A percentile compares a stretch with the other conserved stretches of the same genome.
Evolutionary conservation across 64 coral and sea anemone species (phyloP).

Genomic region (Platygyra sinensis): DNA sequence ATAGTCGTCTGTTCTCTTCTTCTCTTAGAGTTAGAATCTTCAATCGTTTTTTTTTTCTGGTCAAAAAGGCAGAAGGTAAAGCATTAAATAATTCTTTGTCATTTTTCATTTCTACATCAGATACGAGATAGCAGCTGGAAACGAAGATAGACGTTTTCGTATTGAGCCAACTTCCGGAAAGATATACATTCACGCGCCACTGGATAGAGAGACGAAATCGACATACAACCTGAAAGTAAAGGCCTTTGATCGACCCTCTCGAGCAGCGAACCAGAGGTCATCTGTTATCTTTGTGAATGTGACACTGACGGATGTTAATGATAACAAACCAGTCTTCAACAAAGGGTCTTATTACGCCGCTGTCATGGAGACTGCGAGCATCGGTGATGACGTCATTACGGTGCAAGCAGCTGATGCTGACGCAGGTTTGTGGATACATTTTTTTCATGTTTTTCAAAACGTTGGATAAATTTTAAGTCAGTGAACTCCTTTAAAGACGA

Average conservation of each 20-base stretch:
- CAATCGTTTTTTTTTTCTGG: too few relatives aligned
- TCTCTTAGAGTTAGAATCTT: too few relatives aligned
- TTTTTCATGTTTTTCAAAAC: not conserved
- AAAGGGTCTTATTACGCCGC: slow-evolving; percentile 60
- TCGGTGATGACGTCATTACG: slow-evolving; percentile 50
- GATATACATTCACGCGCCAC: slow-evolving; percentile 55
- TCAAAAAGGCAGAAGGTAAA: too few relatives aligned
- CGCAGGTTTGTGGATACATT: slow-evolving; percentile 27
- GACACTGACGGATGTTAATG: slow-evolving; percentile 65
- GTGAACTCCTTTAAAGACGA: too few relatives aligned
- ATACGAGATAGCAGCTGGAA: slow-evolving; percentile 38
- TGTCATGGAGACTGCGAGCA: slow-evolving; percentile 62
- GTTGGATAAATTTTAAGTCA: not conserved
- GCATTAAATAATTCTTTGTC: not conserved
- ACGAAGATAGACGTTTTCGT: slow-evolving; percentile 57
- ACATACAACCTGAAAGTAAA: slow-evolving; percentile 27
- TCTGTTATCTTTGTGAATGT: slow-evolving; percentile 37
- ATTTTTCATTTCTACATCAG: slow-evolving; percentile 11
- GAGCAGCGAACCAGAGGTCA: slow-evolving; percentile 31
- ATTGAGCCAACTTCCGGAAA: slow-evolving; percentile 28
- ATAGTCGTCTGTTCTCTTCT: too few relatives aligned
- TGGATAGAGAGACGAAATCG: slow-evolving; percentile 53
- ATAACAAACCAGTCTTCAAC: slow-evolving; percentile 62
- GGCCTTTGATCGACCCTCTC: slow-evolving; percentile 28
- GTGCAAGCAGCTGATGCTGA: slow-evolving; percentile 67